phyloP scores from a whole-genome alignment of 2,797 vertebrate species.

The Meriones psammophilus region DNA sequence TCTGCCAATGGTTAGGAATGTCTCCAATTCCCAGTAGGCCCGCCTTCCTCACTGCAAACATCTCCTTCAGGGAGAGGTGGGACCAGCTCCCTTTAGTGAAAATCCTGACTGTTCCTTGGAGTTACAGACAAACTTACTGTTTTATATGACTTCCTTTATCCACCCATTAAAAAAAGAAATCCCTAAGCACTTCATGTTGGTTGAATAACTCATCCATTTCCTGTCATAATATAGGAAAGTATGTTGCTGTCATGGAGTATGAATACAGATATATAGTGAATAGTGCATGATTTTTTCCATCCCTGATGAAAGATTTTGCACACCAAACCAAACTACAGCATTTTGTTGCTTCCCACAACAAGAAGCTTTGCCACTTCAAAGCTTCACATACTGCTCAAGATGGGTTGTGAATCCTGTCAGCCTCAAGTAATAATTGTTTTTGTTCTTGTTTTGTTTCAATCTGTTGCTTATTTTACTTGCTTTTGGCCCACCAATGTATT shows the following conservation, averaged over 20 bases:
- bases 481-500: slow-evolving; percentile 29
- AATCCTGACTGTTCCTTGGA: not conserved
- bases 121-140: not conserved
- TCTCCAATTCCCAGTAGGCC: not conserved
- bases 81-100: not conserved
- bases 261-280: not conserved
- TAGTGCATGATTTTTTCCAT: not conserved
- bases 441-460: not conserved
- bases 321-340: not conserved
- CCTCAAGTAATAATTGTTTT: not conserved
- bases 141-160: not conserved
- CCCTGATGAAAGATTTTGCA: not conserved
- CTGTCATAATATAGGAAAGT: not conserved
- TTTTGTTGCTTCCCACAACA: not conserved
- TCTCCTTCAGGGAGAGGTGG: not conserved
- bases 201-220: not conserved
- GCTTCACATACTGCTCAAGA: not conserved
- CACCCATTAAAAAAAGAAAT: not conserved
- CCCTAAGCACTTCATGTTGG: not conserved
- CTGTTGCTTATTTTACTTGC: not conserved
- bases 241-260: not conserved
- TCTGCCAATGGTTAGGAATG: not conserved
- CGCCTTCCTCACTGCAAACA: no score
- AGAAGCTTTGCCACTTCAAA: not conserved
- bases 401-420: not conserved